Percentiles rank a stretch among this genome's conserved stretches.
Conservation (phyloP, 2,888 invertebrate genomes). For the Arenicola marina region DNA sequence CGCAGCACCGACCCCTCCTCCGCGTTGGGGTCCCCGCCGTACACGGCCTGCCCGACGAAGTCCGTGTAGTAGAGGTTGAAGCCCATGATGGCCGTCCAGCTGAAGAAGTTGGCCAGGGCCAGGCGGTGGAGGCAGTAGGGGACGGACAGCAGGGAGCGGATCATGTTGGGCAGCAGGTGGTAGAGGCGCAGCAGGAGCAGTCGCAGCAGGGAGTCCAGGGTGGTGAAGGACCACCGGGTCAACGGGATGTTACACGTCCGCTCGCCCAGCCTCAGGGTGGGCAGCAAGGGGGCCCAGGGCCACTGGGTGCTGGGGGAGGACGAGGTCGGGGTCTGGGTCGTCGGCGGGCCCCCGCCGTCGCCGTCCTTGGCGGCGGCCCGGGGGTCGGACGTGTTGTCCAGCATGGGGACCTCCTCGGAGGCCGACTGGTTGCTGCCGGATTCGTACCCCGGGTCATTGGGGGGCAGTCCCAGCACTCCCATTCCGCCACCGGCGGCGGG, state of each 20-base stretch:
- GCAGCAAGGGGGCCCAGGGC: not conserved
- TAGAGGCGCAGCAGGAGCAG: constrained; percentile 15
- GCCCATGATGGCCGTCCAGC: constrained; percentile 97
- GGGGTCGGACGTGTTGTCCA: no score
- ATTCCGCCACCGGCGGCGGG: no score
- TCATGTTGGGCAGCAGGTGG: constrained; percentile 19
- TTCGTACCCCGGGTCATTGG: constrained; percentile 43
- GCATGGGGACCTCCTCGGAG: constrained; percentile 12
- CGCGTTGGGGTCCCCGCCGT: constrained; percentile 78
- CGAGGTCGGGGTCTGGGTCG: not conserved
- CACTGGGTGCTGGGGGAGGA: not conserved
- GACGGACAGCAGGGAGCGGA: constrained; percentile 67
- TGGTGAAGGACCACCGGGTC: constrained; percentile 9
- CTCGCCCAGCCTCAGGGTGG: not conserved
- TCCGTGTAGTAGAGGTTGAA: constrained; percentile 96
- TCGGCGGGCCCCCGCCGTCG: not conserved
- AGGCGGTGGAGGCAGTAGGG: constrained; percentile 82
- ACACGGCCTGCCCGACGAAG: constrained; percentile 90
- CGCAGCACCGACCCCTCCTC: constrained; percentile 52
- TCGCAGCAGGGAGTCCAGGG: constrained; percentile 8
- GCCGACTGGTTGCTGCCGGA: constrained; percentile 40
- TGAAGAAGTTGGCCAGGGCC: constrained; percentile 90
- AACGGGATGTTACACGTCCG: constrained; percentile 10
- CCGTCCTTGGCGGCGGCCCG: not conserved
- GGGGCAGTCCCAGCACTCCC: constrained; percentile 37